These are phyloP conservation scores for Aptenodytes patagonicus DNA, from an alignment of 2,113 vertebrate genomes.

Conservation along the genomic window DNA sequence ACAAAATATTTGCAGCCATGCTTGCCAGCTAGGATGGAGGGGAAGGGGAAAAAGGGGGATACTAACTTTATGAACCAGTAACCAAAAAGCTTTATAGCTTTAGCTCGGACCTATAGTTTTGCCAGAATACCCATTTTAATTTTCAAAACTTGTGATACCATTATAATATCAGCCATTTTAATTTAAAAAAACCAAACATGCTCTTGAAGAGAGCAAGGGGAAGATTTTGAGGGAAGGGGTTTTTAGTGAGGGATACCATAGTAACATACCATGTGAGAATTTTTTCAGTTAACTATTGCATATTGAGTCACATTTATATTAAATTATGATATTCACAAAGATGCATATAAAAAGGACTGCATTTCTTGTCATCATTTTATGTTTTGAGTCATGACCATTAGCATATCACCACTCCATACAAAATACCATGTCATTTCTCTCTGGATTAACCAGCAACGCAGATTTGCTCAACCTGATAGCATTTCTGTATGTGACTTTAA, in stretches of 20 bases:
- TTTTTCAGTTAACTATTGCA: not conserved
- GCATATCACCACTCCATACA: not conserved
- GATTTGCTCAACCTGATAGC: not conserved
- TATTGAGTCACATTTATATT: not conserved
- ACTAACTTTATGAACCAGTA: not conserved
- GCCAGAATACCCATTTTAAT: not conserved
- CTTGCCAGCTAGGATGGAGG: not conserved
- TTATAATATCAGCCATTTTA: not conserved
- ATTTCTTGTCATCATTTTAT: not conserved
- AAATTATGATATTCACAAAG: not conserved
- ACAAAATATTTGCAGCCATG: not conserved
- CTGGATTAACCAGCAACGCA: not conserved
- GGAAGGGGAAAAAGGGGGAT: not conserved
- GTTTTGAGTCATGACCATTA: not conserved
- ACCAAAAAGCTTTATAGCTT: not conserved
- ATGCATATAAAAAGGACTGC: not conserved
- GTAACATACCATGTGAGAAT: not conserved
- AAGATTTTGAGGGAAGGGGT: not conserved
- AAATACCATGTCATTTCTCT: not conserved
- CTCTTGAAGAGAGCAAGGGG: not conserved
- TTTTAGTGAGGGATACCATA: not conserved
- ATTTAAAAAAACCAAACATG: not conserved
- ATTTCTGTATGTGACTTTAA: not conserved
- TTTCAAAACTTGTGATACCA: not conserved
- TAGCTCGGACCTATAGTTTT: not conserved